Conservation (phyloP, 2,888 invertebrate species). For the Fragum sueziense region DNA sequence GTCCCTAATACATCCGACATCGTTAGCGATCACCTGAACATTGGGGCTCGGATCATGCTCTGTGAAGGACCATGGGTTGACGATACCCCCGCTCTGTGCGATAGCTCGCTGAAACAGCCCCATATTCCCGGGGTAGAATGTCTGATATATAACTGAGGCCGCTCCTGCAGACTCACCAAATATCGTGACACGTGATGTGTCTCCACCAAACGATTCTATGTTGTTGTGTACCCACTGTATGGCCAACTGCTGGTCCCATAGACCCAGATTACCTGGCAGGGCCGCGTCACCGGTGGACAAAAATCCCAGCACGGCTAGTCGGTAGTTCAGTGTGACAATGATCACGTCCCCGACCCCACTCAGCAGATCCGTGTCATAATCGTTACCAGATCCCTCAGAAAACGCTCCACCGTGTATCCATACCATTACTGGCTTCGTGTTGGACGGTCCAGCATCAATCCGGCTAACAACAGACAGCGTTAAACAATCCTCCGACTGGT, state of each 20-base stretch:
- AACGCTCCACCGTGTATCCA: conserved; percentile 56
- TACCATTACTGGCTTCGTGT: conserved; percentile 45
- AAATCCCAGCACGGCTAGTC: conserved; percentile 64
- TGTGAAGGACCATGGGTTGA: not conserved
- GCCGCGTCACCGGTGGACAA: conserved; percentile 52
- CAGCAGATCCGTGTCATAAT: conserved; percentile 32
- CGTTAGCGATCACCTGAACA: not conserved
- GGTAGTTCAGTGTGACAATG: conserved; percentile 65
- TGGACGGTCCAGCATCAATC: not conserved
- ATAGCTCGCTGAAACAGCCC: conserved; percentile 48
- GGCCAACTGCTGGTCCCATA: conserved; percentile 70
- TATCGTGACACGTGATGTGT: conserved; percentile 61
- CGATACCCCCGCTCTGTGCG: conserved; percentile 62
- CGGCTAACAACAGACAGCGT: conserved; percentile 44
- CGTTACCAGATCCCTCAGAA: conserved; percentile 25
- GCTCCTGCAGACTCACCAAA: conserved; percentile 72
- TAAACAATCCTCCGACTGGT: conserved; percentile 47
- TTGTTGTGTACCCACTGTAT: conserved; percentile 69
- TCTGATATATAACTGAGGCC: conserved; percentile 58
- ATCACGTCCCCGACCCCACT: conserved; percentile 49
- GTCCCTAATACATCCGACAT: conserved; percentile 7
- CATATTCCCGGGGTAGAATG: conserved; percentile 58
- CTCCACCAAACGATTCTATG: conserved; percentile 64
- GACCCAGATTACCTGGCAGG: conserved; percentile 67
- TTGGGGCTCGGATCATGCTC: not conserved